Conservation (phyloP, 2,888 invertebrate genomes). For the Chorisops tibialis region DNA sequence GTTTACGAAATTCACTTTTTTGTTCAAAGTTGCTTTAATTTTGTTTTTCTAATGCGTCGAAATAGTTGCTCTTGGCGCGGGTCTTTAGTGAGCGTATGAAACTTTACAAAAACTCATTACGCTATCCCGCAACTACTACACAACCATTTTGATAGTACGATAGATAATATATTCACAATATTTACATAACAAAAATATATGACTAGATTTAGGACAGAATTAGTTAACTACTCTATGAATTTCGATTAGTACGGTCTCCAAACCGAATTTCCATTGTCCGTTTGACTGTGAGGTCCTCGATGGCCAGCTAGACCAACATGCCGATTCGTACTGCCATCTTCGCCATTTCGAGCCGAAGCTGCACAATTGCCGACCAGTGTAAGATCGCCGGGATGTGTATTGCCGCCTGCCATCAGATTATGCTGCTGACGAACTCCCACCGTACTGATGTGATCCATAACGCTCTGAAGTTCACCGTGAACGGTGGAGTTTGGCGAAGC, state of each 20-base stretch:
- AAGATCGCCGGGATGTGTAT: slow-evolving; percentile 40
- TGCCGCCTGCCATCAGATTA: slow-evolving; percentile 51
- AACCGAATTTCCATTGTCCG: slow-evolving; percentile 62
- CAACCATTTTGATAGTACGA: neutral
- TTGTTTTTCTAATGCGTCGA: no score
- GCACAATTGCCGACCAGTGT: slow-evolving; percentile 52
- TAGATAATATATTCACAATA: slow-evolving; percentile 18
- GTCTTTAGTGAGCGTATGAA: no score
- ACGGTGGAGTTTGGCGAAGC: slow-evolving; percentile 59
- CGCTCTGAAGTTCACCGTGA: slow-evolving; percentile 69
- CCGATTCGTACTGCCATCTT: slow-evolving; percentile 49
- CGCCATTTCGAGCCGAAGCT: slow-evolving; percentile 50
- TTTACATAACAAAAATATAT: slow-evolving; percentile 12
- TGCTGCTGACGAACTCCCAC: slow-evolving; percentile 57
- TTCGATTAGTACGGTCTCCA: slow-evolving; percentile 69
- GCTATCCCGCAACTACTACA: no score
- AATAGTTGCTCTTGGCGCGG: no score
- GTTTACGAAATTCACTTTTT: no score
- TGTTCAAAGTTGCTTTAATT: no score
- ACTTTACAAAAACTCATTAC: no score
- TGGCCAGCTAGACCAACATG: slow-evolving; percentile 50
- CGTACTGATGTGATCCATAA: slow-evolving; percentile 73
- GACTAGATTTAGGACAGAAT: slow-evolving; percentile 5
- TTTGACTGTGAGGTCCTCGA: slow-evolving; percentile 51
- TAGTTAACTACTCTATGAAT: neutral